A percentile compares a stretch with the other conserved stretches of the same genome.
Conservation (phyloP, 2,888 invertebrate genomes). For the Agrenia bidenticulata region DNA sequence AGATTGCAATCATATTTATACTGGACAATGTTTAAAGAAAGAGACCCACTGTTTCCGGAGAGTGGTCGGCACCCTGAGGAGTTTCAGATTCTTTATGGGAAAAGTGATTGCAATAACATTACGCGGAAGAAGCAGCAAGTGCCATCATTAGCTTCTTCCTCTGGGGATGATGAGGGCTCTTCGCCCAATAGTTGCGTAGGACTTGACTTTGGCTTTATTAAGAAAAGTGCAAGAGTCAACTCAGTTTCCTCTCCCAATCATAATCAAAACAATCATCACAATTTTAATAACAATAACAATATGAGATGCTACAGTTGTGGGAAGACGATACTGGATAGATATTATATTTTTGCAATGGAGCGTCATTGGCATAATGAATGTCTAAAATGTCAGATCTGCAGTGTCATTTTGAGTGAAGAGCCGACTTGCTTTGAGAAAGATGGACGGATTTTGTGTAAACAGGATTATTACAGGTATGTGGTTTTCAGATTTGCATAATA, state of each 20-base stretch:
- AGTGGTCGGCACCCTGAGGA: background rate
- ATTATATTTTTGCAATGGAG: slow-evolving; percentile 76
- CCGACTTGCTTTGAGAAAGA: slow-evolving; percentile 84
- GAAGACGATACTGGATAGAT: slow-evolving; percentile 63
- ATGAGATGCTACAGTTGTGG: slow-evolving; percentile 60
- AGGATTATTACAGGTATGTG: slow-evolving; percentile 83
- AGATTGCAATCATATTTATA: too few relatives aligned
- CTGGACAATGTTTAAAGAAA: slow-evolving; percentile 17
- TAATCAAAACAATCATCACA: slow-evolving; percentile 55
- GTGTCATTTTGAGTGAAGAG: slow-evolving; percentile 78
- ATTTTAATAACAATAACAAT: background rate
- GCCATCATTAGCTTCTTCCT: slow-evolving; percentile 1
- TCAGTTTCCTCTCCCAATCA: background rate
- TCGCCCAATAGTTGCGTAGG: background rate
- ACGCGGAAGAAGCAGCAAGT: background rate
- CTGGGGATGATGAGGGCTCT: slow-evolving; percentile 1
- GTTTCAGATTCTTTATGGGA: background rate
- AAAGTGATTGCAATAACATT: background rate
- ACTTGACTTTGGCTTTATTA: background rate
- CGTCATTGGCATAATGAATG: slow-evolving; percentile 84
- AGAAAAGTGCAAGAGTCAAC: background rate
- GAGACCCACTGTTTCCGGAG: slow-evolving; percentile 1
- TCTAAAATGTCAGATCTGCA: slow-evolving; percentile 80
- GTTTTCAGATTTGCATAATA: background rate
- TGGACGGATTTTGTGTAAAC: slow-evolving; percentile 88